Evolutionary conservation across 2,113 vertebrate species (phyloP).

Genomic region (Patagioenas fasciata): DNA sequence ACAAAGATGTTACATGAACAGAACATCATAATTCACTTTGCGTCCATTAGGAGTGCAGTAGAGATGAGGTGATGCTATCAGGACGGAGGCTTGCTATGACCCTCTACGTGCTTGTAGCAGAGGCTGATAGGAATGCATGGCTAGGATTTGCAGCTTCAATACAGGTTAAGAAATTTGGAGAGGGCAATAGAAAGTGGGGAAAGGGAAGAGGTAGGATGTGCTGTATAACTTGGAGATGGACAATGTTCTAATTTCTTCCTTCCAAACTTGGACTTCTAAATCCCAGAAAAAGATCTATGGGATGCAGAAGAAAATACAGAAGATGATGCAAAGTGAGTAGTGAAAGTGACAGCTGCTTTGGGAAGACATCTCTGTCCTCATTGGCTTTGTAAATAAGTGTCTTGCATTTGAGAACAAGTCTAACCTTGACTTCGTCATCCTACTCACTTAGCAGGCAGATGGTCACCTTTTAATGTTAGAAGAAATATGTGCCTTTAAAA

Average conservation of each 20-base stretch:
- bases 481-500: conserved; percentile 8
- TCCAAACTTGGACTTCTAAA: background rate
- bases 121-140: background rate
- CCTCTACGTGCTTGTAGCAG: background rate
- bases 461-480: background rate
- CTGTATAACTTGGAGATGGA: background rate
- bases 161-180: background rate
- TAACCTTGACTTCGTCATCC: background rate
- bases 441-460: background rate
- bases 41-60: background rate
- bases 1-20: background rate
- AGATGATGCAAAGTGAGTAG: background rate
- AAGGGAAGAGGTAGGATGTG: background rate
- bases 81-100: background rate
- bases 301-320: background rate
- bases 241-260: background rate
- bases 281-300: background rate
- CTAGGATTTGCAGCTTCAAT: background rate
- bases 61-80: background rate
- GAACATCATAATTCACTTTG: background rate
- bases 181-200: background rate
- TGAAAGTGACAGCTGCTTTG: background rate
- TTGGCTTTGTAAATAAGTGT: background rate
- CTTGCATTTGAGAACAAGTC: background rate
- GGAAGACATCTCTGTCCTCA: background rate